phyloP scores from a whole-genome alignment of 2,888 invertebrate species.

The Catocala sponsa region DNA sequence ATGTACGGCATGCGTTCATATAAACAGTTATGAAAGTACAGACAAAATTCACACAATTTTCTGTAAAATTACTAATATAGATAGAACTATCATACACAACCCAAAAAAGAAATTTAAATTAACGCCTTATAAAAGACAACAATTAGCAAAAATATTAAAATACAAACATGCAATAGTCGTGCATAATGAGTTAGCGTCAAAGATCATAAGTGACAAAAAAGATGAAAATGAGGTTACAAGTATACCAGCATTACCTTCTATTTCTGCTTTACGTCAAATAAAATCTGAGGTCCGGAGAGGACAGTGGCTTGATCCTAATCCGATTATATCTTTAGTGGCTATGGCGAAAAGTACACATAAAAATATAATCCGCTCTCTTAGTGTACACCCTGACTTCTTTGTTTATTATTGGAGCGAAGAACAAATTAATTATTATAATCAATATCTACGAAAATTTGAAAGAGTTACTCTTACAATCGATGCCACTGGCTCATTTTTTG shows the following conservation, averaged over 20 bases:
- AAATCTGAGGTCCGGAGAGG: slow-evolving; percentile 9
- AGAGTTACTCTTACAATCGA: no score
- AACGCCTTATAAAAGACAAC: slow-evolving; percentile 12
- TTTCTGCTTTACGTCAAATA: slow-evolving; percentile 10
- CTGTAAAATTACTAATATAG: no score
- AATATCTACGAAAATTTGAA: no score
- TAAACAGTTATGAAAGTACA: slow-evolving; percentile 1
- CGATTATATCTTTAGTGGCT: no score
- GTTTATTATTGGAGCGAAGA: no score
- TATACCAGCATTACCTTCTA: slow-evolving; percentile 16
- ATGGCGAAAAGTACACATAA: no score
- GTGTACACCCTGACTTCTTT: no score
- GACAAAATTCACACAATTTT: neutral
- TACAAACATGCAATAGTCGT: slow-evolving; percentile 11
- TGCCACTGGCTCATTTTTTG: no score
- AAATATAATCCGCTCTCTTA: no score
- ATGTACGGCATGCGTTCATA: slow-evolving; percentile 8
- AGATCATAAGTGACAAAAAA: neutral
- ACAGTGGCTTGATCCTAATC: no score
- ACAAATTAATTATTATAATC: no score
- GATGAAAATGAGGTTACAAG: slow-evolving; percentile 5
- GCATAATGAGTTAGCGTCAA: slow-evolving; percentile 16
- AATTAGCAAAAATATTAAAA: slow-evolving; percentile 6
- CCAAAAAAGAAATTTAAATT: neutral
- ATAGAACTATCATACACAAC: no score